These are phyloP conservation scores for Lasioglossum baleicum DNA, from an alignment of 1,140 invertebrate species.

Conservation along the genomic window DNA sequence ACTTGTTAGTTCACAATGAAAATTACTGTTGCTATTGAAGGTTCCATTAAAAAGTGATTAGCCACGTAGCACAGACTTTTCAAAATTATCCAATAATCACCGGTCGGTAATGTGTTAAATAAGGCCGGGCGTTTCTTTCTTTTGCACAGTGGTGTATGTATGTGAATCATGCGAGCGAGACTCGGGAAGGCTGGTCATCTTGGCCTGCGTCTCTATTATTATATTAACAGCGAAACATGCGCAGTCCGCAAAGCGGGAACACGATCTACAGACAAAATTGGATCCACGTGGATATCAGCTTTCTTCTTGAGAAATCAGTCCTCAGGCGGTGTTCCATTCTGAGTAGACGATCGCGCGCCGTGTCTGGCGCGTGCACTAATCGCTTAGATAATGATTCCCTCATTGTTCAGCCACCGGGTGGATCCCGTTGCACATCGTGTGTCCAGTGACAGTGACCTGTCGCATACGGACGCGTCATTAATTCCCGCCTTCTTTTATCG, in stretches of 20 bases:
- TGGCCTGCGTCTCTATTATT: constrained; percentile 47
- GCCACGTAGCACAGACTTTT: too few relatives aligned
- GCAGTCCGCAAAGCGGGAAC: constrained; percentile 43
- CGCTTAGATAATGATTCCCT: constrained; percentile 47
- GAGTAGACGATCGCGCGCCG: constrained; percentile 23
- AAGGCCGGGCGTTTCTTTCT: too few relatives aligned
- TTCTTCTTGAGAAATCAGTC: constrained; percentile 60
- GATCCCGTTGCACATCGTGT: constrained; percentile 1
- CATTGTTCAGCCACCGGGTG: constrained; percentile 11
- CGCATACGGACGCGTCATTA: background rate
- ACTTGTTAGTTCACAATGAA: too few relatives aligned
- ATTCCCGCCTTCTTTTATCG: background rate
- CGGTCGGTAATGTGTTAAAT: too few relatives aligned
- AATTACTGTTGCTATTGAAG: too few relatives aligned
- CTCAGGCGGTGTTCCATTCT: constrained; percentile 13
- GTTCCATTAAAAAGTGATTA: too few relatives aligned
- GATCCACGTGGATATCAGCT: constrained; percentile 62
- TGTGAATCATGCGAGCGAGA: background rate
- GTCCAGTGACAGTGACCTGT: constrained; percentile 6
- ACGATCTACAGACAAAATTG: constrained; percentile 62
- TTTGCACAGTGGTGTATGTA: too few relatives aligned
- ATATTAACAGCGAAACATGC: constrained; percentile 39
- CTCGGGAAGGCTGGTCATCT: constrained; percentile 31
- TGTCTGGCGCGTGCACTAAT: constrained; percentile 51
- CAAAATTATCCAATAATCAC: too few relatives aligned